These are phyloP conservation scores for Acronicta leporina DNA, from an alignment of 2,888 invertebrate genomes.

Conservation along the genomic window DNA sequence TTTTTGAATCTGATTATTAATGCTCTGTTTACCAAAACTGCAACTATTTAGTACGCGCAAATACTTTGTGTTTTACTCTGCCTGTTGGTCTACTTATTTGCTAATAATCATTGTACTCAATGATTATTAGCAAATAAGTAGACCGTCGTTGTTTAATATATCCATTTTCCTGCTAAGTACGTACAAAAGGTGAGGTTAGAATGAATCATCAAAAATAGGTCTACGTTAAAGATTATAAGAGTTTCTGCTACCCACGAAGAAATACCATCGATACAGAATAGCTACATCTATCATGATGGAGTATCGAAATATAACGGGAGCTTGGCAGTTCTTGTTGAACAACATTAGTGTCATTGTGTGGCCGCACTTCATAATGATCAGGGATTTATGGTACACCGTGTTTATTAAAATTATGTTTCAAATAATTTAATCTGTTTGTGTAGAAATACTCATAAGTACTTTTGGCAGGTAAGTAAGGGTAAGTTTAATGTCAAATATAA, in stretches of 20 bases:
- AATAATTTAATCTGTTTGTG: constrained; percentile 1
- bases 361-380: constrained; percentile 42
- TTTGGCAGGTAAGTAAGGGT: neutral
- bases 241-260: neutral
- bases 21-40: too few species aligned
- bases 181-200: neutral
- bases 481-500: neutral
- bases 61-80: neutral
- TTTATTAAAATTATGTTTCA: constrained; percentile 30
- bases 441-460: neutral
- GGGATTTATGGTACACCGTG: constrained; percentile 44
- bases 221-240: neutral
- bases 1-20: too few species aligned
- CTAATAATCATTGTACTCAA: too few species aligned
- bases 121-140: neutral
- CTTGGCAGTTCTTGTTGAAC: constrained; percentile 50
- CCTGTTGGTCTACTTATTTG: neutral
- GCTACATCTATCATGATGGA: constrained; percentile 44
- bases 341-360: constrained; percentile 56
- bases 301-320: constrained; percentile 57
- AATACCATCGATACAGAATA: neutral
- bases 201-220: constrained; percentile 16
- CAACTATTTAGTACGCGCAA: too few species aligned
- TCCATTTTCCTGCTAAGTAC: constrained; percentile 26
- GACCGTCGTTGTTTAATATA: constrained; percentile 8